phyloP scores from a whole-genome alignment of 2,888 invertebrate genomes.

The Drosophila formosana region DNA sequence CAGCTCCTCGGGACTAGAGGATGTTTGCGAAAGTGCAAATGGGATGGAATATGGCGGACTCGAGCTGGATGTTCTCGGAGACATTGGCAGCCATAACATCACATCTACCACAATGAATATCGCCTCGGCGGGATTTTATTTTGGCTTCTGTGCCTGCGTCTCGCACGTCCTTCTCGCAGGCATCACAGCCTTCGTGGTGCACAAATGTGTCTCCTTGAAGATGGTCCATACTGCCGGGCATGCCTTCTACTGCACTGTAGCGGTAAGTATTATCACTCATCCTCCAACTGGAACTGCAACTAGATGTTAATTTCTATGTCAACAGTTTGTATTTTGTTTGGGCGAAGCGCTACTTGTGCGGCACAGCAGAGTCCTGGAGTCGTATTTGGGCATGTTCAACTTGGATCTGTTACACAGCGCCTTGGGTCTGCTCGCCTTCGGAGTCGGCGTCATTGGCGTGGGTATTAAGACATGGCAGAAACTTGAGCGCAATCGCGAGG shows the following conservation, averaged over 20 bases:
- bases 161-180: slow-evolving; percentile 61
- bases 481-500: slow-evolving; percentile 66
- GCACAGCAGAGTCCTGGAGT: slow-evolving; percentile 61
- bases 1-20: slow-evolving; percentile 30
- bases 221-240: slow-evolving; percentile 82
- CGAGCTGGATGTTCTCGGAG: neutral
- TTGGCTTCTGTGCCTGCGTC: slow-evolving; percentile 61
- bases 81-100: slow-evolving; percentile 19
- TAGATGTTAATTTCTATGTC: neutral
- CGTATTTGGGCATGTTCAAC: slow-evolving; percentile 53
- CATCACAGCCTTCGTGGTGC: slow-evolving; percentile 60
- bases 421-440: slow-evolving; percentile 72
- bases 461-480: slow-evolving; percentile 67
- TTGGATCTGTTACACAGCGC: slow-evolving; percentile 73
- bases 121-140: slow-evolving; percentile 54
- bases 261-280: slow-evolving; percentile 70
- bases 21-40: slow-evolving; percentile 45
- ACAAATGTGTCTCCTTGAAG: slow-evolving; percentile 76
- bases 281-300: neutral
- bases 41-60: slow-evolving; percentile 19
- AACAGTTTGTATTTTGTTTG: slow-evolving; percentile 79
- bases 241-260: slow-evolving; percentile 83
- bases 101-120: neutral
- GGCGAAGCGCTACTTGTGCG: slow-evolving; percentile 82
- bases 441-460: slow-evolving; percentile 77